Conservation (phyloP, 2,797 vertebrate species). For the Salmo trutta region DNA sequence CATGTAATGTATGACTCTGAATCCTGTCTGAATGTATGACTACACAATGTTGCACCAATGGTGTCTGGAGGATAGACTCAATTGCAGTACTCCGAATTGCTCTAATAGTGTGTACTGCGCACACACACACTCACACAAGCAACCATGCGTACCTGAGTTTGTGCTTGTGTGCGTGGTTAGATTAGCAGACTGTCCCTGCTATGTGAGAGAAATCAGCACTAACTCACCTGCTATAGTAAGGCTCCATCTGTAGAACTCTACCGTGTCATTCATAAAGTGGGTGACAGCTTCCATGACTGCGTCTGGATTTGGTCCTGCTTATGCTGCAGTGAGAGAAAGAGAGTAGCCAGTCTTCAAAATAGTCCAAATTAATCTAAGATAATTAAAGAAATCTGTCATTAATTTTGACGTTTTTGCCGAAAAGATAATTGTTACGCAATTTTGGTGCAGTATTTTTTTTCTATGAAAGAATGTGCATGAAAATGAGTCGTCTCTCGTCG, state of each 20-base stretch:
- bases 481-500: too few relatives aligned
- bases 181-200: background rate
- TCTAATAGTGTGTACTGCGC: background rate
- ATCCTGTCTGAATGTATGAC: background rate
- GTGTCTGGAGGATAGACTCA: background rate
- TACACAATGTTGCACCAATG: too few relatives aligned
- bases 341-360: background rate
- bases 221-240: slow-evolving; percentile 92
- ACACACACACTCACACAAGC: background rate
- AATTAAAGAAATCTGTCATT: too few relatives aligned
- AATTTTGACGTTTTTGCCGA: too few relatives aligned
- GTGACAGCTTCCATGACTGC: slow-evolving; percentile 81
- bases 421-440: too few relatives aligned
- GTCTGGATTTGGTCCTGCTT: slow-evolving; percentile 74
- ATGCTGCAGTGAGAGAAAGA: slow-evolving; percentile 56
- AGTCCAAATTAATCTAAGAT: too few relatives aligned
- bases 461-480: too few relatives aligned
- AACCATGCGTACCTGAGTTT: too few relatives aligned
- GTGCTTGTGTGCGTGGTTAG: background rate
- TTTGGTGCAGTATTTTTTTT: too few relatives aligned
- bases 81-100: background rate
- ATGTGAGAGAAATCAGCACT: background rate
- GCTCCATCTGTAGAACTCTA: slow-evolving; percentile 96
- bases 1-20: background rate
- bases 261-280: slow-evolving; percentile 88